phyloP scores from a whole-genome alignment of 2,113 vertebrate species.

The Ptychochromis oligacanthus region DNA sequence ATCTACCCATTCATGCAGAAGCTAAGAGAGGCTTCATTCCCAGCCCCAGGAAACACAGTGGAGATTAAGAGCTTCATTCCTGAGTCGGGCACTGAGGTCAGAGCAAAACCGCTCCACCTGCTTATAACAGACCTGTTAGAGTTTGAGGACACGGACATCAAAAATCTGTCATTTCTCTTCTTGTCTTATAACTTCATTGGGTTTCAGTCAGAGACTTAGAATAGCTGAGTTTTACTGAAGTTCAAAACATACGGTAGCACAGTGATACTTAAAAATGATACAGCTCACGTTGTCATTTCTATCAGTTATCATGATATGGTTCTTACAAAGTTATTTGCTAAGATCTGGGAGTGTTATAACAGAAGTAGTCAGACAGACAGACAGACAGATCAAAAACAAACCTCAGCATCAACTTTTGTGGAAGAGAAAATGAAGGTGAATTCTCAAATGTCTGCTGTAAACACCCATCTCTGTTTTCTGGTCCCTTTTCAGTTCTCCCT shows the following conservation, averaged over 20 bases:
- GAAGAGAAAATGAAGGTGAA: background rate
- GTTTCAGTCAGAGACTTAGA: background rate
- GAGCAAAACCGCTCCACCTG: background rate
- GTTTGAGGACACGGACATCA: background rate
- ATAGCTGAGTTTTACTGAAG: background rate
- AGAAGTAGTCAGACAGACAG: background rate
- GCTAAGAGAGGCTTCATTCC: conserved; percentile 90
- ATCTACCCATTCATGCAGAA: conserved; percentile 99
- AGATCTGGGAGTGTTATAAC: background rate
- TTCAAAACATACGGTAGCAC: background rate
- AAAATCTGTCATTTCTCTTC: background rate
- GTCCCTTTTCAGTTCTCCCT: background rate
- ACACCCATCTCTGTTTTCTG: background rate
- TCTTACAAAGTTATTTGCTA: background rate
- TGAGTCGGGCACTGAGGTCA: conserved; percentile 91
- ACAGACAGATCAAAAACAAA: background rate
- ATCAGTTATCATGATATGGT: background rate
- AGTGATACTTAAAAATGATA: background rate
- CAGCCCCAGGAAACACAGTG: conserved; percentile 91
- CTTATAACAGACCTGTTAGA: background rate
- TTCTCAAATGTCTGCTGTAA: background rate
- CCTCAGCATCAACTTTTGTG: background rate
- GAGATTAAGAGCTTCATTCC: conserved; percentile 98
- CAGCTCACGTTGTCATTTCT: background rate
- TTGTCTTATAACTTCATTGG: background rate